Percentiles rank a stretch among this genome's conserved stretches.
These are phyloP conservation scores for Dipodomys ordii DNA, from an alignment of 2,113 vertebrate species.

Conservation along the genomic window DNA sequence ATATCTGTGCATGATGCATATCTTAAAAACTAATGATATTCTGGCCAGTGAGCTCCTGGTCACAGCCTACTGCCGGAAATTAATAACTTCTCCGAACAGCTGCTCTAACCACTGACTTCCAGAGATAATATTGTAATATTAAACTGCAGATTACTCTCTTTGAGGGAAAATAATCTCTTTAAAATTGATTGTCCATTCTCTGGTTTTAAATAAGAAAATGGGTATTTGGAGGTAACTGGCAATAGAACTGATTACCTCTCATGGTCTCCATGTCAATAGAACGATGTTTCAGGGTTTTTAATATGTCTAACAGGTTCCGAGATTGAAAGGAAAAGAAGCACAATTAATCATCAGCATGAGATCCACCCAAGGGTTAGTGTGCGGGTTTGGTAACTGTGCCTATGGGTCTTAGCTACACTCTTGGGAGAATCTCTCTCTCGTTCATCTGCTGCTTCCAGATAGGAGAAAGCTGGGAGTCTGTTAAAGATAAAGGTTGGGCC, in stretches of 20 bases:
- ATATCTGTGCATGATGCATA: background rate
- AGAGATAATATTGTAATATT: constrained; percentile 81
- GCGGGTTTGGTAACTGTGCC: accelerated
- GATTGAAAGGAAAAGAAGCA: background rate
- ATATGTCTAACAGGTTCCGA: background rate
- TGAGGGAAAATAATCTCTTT: constrained; percentile 53
- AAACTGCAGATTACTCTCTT: constrained; percentile 81
- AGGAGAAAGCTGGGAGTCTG: background rate
- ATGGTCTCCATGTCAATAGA: background rate
- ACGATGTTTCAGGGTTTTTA: background rate
- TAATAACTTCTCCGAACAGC: constrained; percentile 85
- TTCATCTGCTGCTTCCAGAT: background rate
- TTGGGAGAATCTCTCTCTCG: background rate
- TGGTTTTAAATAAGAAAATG: constrained; percentile 62
- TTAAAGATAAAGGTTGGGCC: background rate
- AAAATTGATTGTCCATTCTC: constrained; percentile 56
- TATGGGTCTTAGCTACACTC: accelerated
- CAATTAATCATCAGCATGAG: background rate
- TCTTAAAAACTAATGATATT: constrained; percentile 62
- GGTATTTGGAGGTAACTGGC: background rate
- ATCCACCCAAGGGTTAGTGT: background rate
- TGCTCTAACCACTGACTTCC: constrained; percentile 79
- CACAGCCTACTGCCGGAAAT: constrained; percentile 84
- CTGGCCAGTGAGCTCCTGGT: constrained; percentile 20
- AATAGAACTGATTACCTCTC: background rate